Evolutionary conservation across 2,888 invertebrate genomes (phyloP).

Genomic region (Drosophila putrida): DNA sequence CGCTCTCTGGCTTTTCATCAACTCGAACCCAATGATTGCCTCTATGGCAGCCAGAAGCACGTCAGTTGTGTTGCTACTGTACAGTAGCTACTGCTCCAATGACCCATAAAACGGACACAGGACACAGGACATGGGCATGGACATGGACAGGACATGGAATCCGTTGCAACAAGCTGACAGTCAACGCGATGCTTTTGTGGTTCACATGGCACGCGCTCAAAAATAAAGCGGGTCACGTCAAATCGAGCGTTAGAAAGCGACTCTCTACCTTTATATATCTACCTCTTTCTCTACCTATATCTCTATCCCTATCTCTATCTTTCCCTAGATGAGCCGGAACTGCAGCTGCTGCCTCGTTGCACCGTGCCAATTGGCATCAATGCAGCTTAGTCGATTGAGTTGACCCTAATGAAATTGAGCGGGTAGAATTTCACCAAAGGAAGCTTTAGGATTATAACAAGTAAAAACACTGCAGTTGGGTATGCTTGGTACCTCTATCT

Average conservation of each 20-base stretch:
- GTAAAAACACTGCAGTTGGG: neutral
- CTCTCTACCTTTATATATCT: neutral
- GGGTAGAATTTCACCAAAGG: neutral
- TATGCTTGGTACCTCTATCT: neutral
- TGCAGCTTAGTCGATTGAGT: constrained; percentile 41
- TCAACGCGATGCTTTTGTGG: constrained; percentile 57
- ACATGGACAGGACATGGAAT: constrained; percentile 21
- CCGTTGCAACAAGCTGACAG: constrained; percentile 37
- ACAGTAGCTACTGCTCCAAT: constrained; percentile 58
- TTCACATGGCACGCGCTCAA: constrained; percentile 64
- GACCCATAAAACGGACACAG: constrained; percentile 73
- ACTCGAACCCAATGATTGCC: constrained; percentile 63
- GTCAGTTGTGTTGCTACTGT: constrained; percentile 29
- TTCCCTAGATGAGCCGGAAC: neutral
- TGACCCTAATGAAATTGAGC: constrained; percentile 60
- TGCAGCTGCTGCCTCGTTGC: constrained; percentile 32
- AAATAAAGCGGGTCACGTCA: constrained; percentile 59
- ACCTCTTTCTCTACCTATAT: neutral
- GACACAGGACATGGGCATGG: constrained; percentile 6
- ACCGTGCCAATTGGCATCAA: constrained; percentile 66
- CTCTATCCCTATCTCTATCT: neutral
- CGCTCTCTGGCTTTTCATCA: constrained; percentile 74
- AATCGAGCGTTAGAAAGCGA: constrained; percentile 47
- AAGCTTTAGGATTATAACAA: constrained; percentile 11
- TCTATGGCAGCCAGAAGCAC: constrained; percentile 56